phyloP scores from a whole-genome alignment of 1,140 invertebrate genomes.

The Drosophila seguyi region DNA sequence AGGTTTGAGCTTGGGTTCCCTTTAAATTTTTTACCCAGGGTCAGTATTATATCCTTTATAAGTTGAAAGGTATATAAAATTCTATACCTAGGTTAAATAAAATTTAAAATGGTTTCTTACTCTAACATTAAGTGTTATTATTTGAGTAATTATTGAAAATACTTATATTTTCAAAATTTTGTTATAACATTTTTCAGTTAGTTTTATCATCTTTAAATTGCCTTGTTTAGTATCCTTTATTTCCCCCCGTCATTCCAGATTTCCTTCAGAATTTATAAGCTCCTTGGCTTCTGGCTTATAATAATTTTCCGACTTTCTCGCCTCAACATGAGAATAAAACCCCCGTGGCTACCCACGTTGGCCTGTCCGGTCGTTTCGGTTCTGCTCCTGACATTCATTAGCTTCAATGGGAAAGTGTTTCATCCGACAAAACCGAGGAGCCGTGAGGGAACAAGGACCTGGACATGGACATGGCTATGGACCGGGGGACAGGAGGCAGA shows the following conservation, averaged over 20 bases:
- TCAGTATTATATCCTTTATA: neutral
- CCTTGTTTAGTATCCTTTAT: neutral
- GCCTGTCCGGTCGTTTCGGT: slow-evolving; percentile 24
- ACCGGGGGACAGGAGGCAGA: slow-evolving; percentile 30
- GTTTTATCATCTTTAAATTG: neutral
- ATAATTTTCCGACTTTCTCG: slow-evolving; percentile 1
- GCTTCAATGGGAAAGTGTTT: slow-evolving; percentile 61
- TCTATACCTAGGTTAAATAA: neutral
- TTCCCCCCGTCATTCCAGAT: neutral
- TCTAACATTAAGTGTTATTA: neutral
- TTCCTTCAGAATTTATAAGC: neutral
- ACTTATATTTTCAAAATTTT: too few relatives aligned
- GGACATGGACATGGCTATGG: slow-evolving; percentile 6
- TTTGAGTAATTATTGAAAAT: neutral
- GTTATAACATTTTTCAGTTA: neutral
- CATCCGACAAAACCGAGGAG: slow-evolving; percentile 39
- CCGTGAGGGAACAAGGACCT: slow-evolving; percentile 13
- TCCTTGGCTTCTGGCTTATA: neutral
- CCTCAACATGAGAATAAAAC: neutral
- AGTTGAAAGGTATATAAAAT: neutral
- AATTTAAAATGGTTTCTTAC: accelerated
- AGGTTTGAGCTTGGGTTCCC: neutral
- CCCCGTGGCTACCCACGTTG: slow-evolving; percentile 27
- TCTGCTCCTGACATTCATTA: slow-evolving; percentile 60
- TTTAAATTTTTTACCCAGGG: slow-evolving; percentile 1